Evolutionary conservation across 1,140 invertebrate species (phyloP).

Genomic region (Heliconius eleuchia): DNA sequence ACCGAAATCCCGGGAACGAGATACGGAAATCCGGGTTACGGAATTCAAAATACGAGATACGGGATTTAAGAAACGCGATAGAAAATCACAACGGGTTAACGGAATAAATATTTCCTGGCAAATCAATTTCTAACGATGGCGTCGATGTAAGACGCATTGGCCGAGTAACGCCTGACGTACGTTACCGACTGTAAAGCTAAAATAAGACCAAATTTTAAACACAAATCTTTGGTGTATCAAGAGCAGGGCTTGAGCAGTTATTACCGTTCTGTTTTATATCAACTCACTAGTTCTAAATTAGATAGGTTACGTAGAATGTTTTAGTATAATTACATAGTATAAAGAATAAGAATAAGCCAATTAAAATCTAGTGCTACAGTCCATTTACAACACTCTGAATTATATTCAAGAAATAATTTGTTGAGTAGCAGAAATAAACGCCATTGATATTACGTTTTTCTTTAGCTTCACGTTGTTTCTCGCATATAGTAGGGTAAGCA

Average conservation of each 20-base stretch:
- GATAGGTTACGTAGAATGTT: too few species aligned
- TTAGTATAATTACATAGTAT: background rate
- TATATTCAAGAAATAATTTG: too few species aligned
- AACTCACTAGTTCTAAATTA: background rate
- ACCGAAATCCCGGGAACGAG: conserved; percentile 28
- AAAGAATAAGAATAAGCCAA: background rate
- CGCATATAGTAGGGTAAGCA: too few species aligned
- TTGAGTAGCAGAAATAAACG: too few species aligned
- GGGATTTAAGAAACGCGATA: conserved; percentile 13
- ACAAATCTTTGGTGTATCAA: conserved; percentile 72
- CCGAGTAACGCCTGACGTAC: conserved; percentile 71
- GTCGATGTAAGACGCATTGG: conserved; percentile 79
- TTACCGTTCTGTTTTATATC: conserved; percentile 26
- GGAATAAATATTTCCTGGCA: conserved; percentile 17
- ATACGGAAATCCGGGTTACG: conserved; percentile 19
- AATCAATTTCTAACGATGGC: conserved; percentile 47
- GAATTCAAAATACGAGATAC: conserved; percentile 12
- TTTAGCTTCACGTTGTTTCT: too few species aligned
- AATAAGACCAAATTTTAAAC: conserved; percentile 82
- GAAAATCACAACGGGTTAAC: background rate
- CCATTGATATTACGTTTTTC: too few species aligned
- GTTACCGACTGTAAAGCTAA: conserved; percentile 79
- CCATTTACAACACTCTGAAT: too few species aligned
- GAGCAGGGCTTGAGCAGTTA: conserved; percentile 56
- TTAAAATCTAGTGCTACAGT: background rate